Evolutionary conservation across 2,888 invertebrate species (phyloP).

Genomic region (Dryobota labecula): DNA sequence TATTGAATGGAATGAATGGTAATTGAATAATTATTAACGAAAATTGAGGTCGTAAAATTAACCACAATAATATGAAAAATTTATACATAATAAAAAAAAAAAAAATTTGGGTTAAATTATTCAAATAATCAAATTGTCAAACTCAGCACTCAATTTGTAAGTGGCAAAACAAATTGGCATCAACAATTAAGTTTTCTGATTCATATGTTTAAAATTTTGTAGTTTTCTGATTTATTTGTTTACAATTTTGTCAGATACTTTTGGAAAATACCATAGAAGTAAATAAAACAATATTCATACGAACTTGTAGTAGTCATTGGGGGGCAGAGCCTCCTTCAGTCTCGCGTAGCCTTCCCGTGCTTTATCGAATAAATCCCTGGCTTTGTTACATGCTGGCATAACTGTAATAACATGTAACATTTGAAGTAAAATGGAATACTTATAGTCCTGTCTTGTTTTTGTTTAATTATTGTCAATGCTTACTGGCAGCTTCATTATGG

Average conservation of each 20-base stretch:
- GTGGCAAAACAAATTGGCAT: neutral
- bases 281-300: conserved; percentile 1
- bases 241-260: neutral
- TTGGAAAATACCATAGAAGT: neutral
- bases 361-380: conserved; percentile 92
- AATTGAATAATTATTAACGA: neutral
- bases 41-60: neutral
- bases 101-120: no score
- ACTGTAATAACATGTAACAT: conserved; percentile 81
- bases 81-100: no score
- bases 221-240: neutral
- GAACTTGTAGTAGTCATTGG: conserved; percentile 95
- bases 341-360: conserved; percentile 92
- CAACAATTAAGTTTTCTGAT: no score
- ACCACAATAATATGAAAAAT: no score
- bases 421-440: neutral
- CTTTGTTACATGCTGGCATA: conserved; percentile 91
- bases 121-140: neutral
- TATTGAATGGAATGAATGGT: neutral
- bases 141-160: neutral
- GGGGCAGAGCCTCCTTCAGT: conserved; percentile 92
- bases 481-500: conserved; percentile 93
- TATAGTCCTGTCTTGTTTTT: no score
- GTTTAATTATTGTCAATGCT: conserved; percentile 72
- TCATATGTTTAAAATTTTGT: no score